Evolutionary conservation across 2,888 invertebrate genomes (phyloP).

Genomic region (Cataglyphis livida): DNA sequence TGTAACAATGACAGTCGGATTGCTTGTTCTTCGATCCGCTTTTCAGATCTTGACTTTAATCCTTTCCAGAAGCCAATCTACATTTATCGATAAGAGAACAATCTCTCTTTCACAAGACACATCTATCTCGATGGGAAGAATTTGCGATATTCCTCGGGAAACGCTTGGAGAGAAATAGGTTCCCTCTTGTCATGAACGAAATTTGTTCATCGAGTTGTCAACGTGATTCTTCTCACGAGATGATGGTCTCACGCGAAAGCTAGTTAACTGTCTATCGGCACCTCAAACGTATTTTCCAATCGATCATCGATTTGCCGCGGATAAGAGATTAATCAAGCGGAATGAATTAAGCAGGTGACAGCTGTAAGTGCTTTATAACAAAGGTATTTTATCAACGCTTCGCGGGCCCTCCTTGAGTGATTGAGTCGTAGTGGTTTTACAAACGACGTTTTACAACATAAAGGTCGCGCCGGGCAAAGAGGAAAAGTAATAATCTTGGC

Average conservation of each 20-base stretch:
- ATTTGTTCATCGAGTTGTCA: neutral
- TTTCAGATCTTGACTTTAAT: conserved; percentile 13
- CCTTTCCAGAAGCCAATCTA: neutral
- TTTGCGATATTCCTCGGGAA: neutral
- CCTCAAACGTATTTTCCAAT: neutral
- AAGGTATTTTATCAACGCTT: neutral
- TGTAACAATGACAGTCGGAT: conserved; percentile 12
- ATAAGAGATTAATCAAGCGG: conserved; percentile 42
- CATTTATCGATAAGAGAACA: neutral
- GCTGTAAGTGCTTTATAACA: conserved; percentile 38
- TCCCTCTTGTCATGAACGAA: neutral
- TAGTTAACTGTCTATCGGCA: neutral
- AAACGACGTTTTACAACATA: neutral
- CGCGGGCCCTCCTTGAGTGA: neutral
- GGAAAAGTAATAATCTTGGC: conserved; percentile 10
- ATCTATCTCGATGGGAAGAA: neutral
- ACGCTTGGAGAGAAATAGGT: too few species aligned
- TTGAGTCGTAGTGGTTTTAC: conserved; percentile 22
- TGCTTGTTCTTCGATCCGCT: neutral
- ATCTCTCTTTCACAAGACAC: neutral
- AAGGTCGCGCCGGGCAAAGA: conserved; percentile 14
- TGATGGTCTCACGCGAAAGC: conserved; percentile 13
- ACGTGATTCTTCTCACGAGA: neutral
- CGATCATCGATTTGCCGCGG: conserved; percentile 39
- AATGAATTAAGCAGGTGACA: conserved; percentile 23